Evolutionary conservation across 2,113 vertebrate genomes (phyloP), one percentile per base, ranked within the genome.

Genomic region (Pogonocichla stellata): DNA sequence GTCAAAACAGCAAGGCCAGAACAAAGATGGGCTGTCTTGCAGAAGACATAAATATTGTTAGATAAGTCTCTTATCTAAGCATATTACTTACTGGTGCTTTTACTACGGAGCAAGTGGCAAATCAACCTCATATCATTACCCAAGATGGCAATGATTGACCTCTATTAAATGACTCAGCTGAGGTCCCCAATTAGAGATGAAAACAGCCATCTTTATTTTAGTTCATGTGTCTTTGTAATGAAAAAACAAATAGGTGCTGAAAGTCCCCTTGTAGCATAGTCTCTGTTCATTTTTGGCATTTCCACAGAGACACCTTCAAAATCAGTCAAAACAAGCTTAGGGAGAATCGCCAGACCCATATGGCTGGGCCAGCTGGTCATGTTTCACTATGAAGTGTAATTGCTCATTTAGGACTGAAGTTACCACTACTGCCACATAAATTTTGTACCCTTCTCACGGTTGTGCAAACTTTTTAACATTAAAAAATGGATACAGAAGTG

Each of bases 221-320:
- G 26, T 58, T 80, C 11, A 1, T 8, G 45, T 78, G 42, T 29
- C 51, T 69, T 34, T 9, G 19, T 64, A 71, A 82, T 14, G 40
- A 69, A 67, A 66, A 75, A 42, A 80, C 19, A 83, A 14, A 65
- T 34, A 20, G 31, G 66, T 64, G 58, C 31, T 58, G 42, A 42
- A 40, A 51, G 48, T 6, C 20, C 34, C 19, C 60, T 43, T 47
- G 33, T 11, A 36, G 51, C 28, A 71, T 88, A 81, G 22, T 60
- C 73, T 80, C 47, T 36, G 23, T 56, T 93, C 57, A 33, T 51
- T 72, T 87, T 84, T 80, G 17, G 61, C 61, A 48, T 8, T 73
- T 79, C 70, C 77, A 80, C 38, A 74, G 67, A 80, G 87, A 62
- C 54, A 73, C 36, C 69, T 78, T 95, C 47, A 84, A 80, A 97